These are phyloP conservation scores for Hormiphora californensis DNA, from an alignment of 37 sponge, comb jelly and placozoan genomes.

Conservation along the genomic window DNA sequence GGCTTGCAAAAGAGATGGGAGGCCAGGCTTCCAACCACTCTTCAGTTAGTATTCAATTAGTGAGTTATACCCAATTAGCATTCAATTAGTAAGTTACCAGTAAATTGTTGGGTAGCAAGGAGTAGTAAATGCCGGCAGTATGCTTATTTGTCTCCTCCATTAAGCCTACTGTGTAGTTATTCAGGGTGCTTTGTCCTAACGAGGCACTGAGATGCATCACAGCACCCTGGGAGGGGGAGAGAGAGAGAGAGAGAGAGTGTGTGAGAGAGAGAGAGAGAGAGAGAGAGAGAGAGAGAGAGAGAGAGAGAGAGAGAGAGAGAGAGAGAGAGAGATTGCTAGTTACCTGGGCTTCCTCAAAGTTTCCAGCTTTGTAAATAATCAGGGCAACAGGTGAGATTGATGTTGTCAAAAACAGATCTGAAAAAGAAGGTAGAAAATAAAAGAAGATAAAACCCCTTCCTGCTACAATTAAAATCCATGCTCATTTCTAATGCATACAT, in stretches of 20 bases:
- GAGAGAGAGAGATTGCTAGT: not conserved
- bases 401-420: constrained; percentile 44
- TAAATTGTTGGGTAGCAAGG: not conserved
- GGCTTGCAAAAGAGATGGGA: too few relatives aligned
- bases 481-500: too few relatives aligned
- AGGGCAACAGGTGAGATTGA: not conserved
- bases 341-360: constrained; percentile 36
- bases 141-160: not conserved
- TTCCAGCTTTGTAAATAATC: not conserved
- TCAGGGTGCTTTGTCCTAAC: constrained; percentile 7
- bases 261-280: not conserved
- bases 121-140: constrained; percentile 35
- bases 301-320: not conserved
- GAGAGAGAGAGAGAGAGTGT: not conserved
- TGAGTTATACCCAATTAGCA: too few relatives aligned
- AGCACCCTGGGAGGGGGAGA: too few relatives aligned
- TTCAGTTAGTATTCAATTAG: too few relatives aligned
- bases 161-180: not conserved
- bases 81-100: not conserved
- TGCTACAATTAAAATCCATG: too few relatives aligned
- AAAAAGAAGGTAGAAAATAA: not conserved
- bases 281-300: not conserved
- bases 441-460: too few relatives aligned
- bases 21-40: too few relatives aligned
- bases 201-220: not conserved